Percentiles rank a stretch among this genome's conserved stretches.
phyloP scores from a whole-genome alignment of 1,140 invertebrate genomes.

The Trichogramma pretiosum region DNA sequence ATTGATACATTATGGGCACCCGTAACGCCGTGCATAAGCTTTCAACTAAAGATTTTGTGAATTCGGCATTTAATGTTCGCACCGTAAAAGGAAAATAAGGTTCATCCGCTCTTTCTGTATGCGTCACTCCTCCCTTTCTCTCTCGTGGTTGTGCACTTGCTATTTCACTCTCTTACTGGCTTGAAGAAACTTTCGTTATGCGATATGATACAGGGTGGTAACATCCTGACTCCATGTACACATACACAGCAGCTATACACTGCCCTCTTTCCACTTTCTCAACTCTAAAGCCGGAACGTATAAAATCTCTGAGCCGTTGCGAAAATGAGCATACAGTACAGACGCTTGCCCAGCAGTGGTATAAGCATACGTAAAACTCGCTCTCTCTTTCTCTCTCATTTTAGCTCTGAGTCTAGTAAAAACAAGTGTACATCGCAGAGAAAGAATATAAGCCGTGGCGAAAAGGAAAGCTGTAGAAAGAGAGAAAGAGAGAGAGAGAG shows the following conservation, averaged over 20 bases:
- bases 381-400: too few relatives aligned
- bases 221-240: conserved; percentile 11
- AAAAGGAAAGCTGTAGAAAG: conserved; percentile 30
- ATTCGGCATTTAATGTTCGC: conserved; percentile 8
- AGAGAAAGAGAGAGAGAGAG: conserved; percentile 1
- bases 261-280: too few relatives aligned
- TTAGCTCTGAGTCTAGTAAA: too few relatives aligned
- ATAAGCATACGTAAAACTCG: conserved; percentile 9
- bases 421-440: too few relatives aligned
- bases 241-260: conserved; percentile 24
- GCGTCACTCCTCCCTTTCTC: too few relatives aligned
- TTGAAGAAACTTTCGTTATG: conserved; percentile 25
- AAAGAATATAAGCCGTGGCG: too few relatives aligned
- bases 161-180: too few relatives aligned
- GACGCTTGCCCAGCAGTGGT: too few relatives aligned
- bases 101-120: too few relatives aligned
- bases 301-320: conserved; percentile 40
- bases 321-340: conserved; percentile 16
- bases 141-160: too few relatives aligned
- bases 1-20: conserved; percentile 10
- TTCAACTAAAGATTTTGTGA: conserved; percentile 17
- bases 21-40: background rate
- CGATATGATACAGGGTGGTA: conserved; percentile 20
- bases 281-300: conserved; percentile 33
- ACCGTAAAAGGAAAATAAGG: background rate